Percentiles rank a stretch among this genome's conserved stretches.
These are phyloP conservation scores for Bombylius discolor DNA, from an alignment of 2,888 invertebrate species.

Conservation along the genomic window DNA sequence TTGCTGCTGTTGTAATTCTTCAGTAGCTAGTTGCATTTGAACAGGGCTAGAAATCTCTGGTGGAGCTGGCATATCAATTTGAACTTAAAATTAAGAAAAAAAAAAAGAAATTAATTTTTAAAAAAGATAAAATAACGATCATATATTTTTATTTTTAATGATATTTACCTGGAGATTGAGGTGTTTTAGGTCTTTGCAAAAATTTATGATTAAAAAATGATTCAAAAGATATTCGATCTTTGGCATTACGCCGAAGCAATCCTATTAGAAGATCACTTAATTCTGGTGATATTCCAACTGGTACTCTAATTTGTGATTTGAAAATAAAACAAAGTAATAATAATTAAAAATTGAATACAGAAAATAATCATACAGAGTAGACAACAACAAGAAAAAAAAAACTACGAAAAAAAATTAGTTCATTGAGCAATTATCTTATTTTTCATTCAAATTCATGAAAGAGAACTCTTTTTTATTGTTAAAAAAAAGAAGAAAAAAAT, in stretches of 20 bases:
- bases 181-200: constrained; percentile 51
- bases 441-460: too few species aligned
- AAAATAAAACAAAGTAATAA: constrained; percentile 7
- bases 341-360: background rate
- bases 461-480: too few species aligned
- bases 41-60: constrained; percentile 38
- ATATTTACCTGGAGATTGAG: constrained; percentile 37
- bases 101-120: background rate
- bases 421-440: too few species aligned
- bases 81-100: constrained; percentile 2
- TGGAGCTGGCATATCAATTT: constrained; percentile 32
- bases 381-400: background rate
- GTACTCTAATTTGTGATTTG: constrained; percentile 56
- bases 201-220: constrained; percentile 92
- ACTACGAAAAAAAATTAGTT: background rate
- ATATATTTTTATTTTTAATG: background rate
- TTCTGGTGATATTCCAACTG: constrained; percentile 81
- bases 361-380: background rate
- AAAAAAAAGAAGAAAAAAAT: too few species aligned
- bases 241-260: constrained; percentile 80
- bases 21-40: constrained; percentile 30
- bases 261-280: constrained; percentile 75
- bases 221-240: constrained; percentile 92
- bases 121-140: background rate
- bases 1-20: background rate